phyloP scores from a whole-genome alignment of 2,113 vertebrate species.

The Panthera leo region DNA sequence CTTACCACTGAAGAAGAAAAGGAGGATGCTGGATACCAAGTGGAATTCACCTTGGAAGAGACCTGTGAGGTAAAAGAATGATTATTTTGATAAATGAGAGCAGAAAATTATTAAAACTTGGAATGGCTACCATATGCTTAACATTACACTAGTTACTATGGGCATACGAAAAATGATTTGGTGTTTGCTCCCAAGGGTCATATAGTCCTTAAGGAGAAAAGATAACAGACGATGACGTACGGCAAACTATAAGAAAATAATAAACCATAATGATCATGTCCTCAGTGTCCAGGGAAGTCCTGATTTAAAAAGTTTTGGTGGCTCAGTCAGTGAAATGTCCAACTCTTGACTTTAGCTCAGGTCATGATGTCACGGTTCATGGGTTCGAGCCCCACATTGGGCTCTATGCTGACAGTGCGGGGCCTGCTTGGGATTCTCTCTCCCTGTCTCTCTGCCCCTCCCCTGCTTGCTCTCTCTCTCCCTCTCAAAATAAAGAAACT shows the following conservation, averaged over 20 bases:
- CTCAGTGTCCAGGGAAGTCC: not conserved
- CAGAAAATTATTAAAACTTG: slow-evolving; percentile 25
- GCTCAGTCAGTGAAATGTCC: too few species aligned
- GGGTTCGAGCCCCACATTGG: too few species aligned
- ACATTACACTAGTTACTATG: not conserved
- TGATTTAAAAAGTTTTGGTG: not conserved
- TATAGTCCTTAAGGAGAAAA: not conserved
- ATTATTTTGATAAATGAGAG: slow-evolving; percentile 47
- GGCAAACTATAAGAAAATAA: slow-evolving; percentile 16
- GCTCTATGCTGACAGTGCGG: too few species aligned
- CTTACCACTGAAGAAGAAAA: slow-evolving; percentile 84
- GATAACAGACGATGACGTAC: not conserved
- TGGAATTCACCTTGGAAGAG: slow-evolving; percentile 65
- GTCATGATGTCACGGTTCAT: too few species aligned
- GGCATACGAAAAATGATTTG: not conserved
- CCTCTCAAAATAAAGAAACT: too few species aligned
- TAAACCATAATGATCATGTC: not conserved
- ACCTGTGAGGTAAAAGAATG: slow-evolving; percentile 58
- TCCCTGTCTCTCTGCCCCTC: too few species aligned
- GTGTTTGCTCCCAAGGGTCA: not conserved
- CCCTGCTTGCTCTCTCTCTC: too few species aligned
- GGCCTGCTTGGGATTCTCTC: too few species aligned
- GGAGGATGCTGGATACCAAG: slow-evolving; percentile 73
- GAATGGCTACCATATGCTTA: not conserved
- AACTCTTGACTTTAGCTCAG: too few species aligned